Evolutionary conservation across 53 echinoderm and acorn worm genomes (phyloP), one percentile per base, ranked within the genome.

Genomic region (Holothuria leucospilota): DNA sequence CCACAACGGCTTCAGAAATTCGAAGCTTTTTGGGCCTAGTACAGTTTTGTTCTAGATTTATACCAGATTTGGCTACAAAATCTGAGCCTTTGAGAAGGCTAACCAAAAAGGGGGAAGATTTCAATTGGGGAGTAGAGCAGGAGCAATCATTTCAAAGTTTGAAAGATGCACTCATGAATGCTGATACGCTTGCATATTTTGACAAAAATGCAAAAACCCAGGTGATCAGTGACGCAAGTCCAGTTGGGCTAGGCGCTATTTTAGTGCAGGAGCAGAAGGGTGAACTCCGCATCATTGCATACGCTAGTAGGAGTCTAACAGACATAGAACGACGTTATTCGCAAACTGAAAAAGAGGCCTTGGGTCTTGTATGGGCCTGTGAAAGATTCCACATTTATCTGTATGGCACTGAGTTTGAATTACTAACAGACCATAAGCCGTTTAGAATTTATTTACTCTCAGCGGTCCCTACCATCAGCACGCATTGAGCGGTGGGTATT

Each of bases 171-270:
- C 83, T 91, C 0, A 81, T 78, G 21, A 68, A 71, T 5, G 89
- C 72, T 20, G 51, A 66, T 20, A 89, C 92, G 18, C 61, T 92
- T 0, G 88, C 81, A 0, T 91, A 94, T 71, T 94, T 75, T 82
- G 91, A 94, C 30, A 78, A 65, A n/a, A 86, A 80, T 5, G 77
- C 82, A 34, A 68, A 67, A 38, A 91, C 84, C 23, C 21, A 91
- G 60, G 89, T 88, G 4, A 83, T 91, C 29, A 88, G 82, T 27
- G 94, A 93, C 18, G 94, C 89, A 8, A 94, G 91, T 51, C 86
- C 88, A 69, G 94, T 94, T 21, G 91, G 94, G 5, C 73, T 94
- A 39, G 94, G 91, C 24, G 91, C 91, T 1, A 84, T 94, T 1
- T 40, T 93, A 28, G 69, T 88, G 9, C 82, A 93, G 81, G 42